Conservation (phyloP, 2,797 vertebrate species). For the Varecia variegata region DNA sequence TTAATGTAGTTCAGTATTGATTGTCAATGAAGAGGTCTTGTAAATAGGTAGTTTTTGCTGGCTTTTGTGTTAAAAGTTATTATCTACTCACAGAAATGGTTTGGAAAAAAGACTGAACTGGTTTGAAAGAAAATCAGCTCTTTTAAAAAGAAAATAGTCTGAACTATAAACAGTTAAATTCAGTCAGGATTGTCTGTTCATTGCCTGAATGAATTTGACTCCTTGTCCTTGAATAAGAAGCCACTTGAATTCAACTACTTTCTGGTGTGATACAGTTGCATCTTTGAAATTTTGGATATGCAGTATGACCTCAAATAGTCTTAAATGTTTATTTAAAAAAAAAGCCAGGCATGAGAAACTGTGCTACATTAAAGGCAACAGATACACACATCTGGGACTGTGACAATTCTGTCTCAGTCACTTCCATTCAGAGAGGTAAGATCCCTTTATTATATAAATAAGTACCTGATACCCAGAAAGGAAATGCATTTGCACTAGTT, state of each 20-base stretch:
- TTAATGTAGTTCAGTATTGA: neutral
- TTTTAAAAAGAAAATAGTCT: neutral
- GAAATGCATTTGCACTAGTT: neutral
- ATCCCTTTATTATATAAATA: neutral
- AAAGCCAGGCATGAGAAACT: neutral
- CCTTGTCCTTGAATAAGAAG: neutral
- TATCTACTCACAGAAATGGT: neutral
- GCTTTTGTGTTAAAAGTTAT: neutral
- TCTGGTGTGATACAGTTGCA: neutral
- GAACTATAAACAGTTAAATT: constrained; percentile 1
- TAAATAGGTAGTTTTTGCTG: neutral
- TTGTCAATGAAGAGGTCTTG: neutral
- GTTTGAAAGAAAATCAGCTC: neutral
- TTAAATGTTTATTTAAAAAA: neutral
- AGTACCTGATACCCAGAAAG: neutral
- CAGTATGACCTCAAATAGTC: neutral
- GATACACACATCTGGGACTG: neutral
- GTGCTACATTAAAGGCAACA: neutral
- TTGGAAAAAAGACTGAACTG: neutral
- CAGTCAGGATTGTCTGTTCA: neutral
- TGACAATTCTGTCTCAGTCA: neutral
- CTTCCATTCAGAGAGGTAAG: neutral
- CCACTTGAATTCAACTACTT: neutral
- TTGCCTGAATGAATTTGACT: neutral
- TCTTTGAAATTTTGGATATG: constrained; percentile 39